These are phyloP conservation scores for Cyrtodaria siliqua DNA, from an alignment of 2,888 invertebrate genomes.

Conservation along the genomic window DNA sequence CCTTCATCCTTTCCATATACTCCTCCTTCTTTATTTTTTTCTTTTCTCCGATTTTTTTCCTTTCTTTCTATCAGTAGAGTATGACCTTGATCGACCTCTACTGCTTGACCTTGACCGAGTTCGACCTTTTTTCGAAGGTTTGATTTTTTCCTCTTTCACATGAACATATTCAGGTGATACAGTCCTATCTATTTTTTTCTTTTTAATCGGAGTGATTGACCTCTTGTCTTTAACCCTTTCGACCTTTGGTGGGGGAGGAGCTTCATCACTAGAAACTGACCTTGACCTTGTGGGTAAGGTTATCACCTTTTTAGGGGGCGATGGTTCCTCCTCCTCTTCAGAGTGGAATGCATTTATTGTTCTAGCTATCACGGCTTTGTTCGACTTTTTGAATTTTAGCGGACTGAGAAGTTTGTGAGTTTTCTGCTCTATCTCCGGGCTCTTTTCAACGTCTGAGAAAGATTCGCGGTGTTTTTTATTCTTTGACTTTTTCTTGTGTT, in stretches of 20 bases:
- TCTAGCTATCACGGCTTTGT: conserved; percentile 45
- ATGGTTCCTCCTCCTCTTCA: conserved; percentile 57
- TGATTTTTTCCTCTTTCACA: conserved; percentile 57
- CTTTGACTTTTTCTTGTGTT: conserved; percentile 69
- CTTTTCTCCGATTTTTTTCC: conserved; percentile 56
- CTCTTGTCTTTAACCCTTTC: conserved; percentile 48
- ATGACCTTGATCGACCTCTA: conserved; percentile 57
- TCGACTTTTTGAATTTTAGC: conserved; percentile 60
- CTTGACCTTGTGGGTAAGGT: conserved; percentile 55
- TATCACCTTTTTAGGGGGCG: conserved; percentile 31
- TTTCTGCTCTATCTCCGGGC: conserved; percentile 44
- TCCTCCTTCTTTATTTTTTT: conserved; percentile 59
- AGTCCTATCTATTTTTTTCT: conserved; percentile 40
- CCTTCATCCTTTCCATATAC: conserved; percentile 44
- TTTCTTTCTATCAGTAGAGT: conserved; percentile 65
- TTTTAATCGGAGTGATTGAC: conserved; percentile 51
- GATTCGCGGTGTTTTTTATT: conserved; percentile 61
- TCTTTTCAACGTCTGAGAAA: conserved; percentile 49
- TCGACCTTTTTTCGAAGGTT: conserved; percentile 53
- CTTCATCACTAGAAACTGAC: conserved; percentile 60
- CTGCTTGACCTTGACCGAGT: conserved; percentile 65
- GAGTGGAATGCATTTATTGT: conserved; percentile 60
- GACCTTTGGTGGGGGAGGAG: conserved; percentile 19
- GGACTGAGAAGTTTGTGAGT: conserved; percentile 60
- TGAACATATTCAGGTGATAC: conserved; percentile 53